Evolutionary conservation across 2,113 vertebrate species (phyloP).

Genomic region (Pteropus alecto): DNA sequence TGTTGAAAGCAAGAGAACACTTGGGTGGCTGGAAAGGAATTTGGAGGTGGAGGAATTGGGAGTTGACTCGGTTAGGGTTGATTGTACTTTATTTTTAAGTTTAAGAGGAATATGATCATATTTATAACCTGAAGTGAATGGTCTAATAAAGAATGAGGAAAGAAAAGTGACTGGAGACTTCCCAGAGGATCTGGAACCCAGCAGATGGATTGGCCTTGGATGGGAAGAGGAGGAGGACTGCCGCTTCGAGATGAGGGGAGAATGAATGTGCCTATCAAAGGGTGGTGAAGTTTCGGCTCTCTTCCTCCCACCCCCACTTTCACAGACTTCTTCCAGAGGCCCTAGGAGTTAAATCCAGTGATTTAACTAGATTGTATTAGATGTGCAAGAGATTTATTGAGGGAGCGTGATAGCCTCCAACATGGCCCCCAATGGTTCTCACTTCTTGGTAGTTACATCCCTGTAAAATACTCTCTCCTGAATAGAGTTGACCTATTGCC

Average conservation of each 20-base stretch:
- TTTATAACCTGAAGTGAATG: conserved; percentile 7
- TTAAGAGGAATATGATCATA: not conserved
- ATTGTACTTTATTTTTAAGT: conserved; percentile 19
- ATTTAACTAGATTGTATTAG: not conserved
- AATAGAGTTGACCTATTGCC: not conserved
- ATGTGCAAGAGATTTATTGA: not conserved
- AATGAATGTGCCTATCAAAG: not conserved
- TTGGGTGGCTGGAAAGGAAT: conserved; percentile 6
- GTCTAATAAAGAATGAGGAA: not conserved
- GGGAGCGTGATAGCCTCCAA: not conserved
- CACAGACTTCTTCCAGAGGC: not conserved
- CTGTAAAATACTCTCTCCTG: not conserved
- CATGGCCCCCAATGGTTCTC: not conserved
- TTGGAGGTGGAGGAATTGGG: not conserved
- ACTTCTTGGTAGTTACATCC: not conserved
- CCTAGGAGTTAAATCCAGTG: not conserved
- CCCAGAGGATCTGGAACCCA: not conserved
- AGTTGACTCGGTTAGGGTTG: not conserved
- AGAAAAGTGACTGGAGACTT: not conserved
- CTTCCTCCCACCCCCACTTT: not conserved
- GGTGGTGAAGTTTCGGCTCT: not conserved
- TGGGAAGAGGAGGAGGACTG: too few species aligned
- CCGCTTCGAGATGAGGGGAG: not conserved
- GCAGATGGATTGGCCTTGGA: not conserved
- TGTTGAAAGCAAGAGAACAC: not conserved